Conservation (phyloP, 2,113 vertebrate species). For the Prolemur simus region DNA sequence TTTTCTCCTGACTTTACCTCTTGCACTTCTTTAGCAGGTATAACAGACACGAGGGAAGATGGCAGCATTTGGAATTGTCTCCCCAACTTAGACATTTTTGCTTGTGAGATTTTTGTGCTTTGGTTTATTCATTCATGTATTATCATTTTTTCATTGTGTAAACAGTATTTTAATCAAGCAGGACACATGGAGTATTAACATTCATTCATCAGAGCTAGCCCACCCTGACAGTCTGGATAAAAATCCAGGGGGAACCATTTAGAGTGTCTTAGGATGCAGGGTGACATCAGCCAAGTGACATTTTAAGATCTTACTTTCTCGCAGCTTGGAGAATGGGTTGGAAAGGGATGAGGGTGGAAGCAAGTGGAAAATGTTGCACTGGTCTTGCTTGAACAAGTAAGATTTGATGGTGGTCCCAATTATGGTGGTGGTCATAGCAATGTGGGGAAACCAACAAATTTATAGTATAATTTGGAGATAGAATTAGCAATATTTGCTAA, state of each 20-base stretch:
- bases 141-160: neutral
- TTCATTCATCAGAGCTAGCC: neutral
- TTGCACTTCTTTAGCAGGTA: neutral
- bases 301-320: neutral
- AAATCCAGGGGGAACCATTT: neutral
- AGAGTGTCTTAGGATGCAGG: neutral
- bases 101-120: neutral
- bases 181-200: neutral
- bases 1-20: neutral
- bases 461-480: neutral
- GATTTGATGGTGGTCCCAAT: neutral
- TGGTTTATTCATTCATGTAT: neutral
- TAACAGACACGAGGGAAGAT: neutral
- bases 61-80: neutral
- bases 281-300: neutral
- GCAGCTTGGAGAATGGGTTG: neutral
- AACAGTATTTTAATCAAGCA: neutral
- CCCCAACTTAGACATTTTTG: no score
- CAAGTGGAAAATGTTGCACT: neutral
- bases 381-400: neutral
- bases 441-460: neutral
- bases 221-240: neutral
- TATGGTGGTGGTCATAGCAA: neutral
- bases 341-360: neutral
- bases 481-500: constrained; percentile 3